These are phyloP conservation scores for Cryptocephalus moraei DNA, from an alignment of 2,888 invertebrate genomes.

Conservation along the genomic window DNA sequence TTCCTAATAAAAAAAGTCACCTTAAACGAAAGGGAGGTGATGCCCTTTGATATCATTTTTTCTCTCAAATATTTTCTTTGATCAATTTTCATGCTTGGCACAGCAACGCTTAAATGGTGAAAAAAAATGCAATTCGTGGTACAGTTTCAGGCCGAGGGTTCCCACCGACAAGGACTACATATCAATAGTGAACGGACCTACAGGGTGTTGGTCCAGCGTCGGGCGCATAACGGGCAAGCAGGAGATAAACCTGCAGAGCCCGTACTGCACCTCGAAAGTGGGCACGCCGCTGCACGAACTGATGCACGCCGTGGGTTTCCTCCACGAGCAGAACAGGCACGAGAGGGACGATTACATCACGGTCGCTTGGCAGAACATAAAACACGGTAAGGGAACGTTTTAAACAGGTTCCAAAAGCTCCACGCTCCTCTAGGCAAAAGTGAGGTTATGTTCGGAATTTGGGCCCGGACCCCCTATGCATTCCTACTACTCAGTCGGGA, in stretches of 20 bases:
- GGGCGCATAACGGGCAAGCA: conserved; percentile 59
- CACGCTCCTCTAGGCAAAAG: too few species aligned
- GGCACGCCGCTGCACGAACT: conserved; percentile 73
- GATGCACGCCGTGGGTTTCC: conserved; percentile 69
- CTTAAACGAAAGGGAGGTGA: too few species aligned
- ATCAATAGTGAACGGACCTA: conserved; percentile 53
- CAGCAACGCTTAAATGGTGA: too few species aligned
- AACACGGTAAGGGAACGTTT: conserved; percentile 40
- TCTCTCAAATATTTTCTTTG: too few species aligned
- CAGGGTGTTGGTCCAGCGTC: conserved; percentile 76
- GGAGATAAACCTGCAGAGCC: conserved; percentile 52
- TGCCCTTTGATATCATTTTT: too few species aligned
- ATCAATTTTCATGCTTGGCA: too few species aligned
- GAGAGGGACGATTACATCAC: conserved; percentile 38
- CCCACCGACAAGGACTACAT: conserved; percentile 57
- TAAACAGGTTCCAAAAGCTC: too few species aligned
- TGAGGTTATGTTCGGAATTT: too few species aligned
- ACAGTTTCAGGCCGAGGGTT: conserved; percentile 51
- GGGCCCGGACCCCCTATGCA: too few species aligned
- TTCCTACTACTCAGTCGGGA: too few species aligned
- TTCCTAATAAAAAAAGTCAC: too few species aligned
- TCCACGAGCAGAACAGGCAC: conserved; percentile 72
- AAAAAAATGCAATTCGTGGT: too few species aligned
- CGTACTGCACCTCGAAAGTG: conserved; percentile 60
- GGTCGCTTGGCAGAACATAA: conserved; percentile 60